Base-by-base conservation (phyloP, 2,113 vertebrate species). In the Rostratula benghalensis region DNA sequence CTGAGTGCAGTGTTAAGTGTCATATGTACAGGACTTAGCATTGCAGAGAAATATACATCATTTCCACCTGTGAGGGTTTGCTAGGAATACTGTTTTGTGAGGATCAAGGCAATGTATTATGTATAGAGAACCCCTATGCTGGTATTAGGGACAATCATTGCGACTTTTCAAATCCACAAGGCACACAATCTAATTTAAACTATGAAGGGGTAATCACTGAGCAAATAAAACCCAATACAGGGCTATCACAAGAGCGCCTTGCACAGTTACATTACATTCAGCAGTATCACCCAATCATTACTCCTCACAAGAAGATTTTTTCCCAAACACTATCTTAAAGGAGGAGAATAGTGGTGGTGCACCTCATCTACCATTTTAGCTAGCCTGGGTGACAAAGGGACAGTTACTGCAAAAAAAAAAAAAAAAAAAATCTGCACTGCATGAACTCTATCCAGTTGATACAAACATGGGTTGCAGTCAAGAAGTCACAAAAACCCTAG, bases 401-500 rank as follows among this genome's bases (percentile, higher is more conserved):
- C 39, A 61, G 41, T 2, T 19, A n/a, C 41, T 41, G 3, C 24
- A 73, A 39, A 20, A 37, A 45, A 30, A 37, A 48, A 23, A 21
- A 48, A 48, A 48, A 9, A 54, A 53, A 14, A 17, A 13, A 7
- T 7, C 12, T 22, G 39, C n/a, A 16, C 7, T 37, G 46, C 21
- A 37, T 3, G 2, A 84, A 65, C 56, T 31, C 39, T 53, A 41
- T 27, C 25, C 23, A 54, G 60, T 30, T 48, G 57, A 78, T 2
- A 46, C 2, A 95, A 89, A 84, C 2, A 43, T 31, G 74, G 45
- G 25, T 88, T 95, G 63, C 28, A 64, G 51, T 22, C 6, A 24
- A 77, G 71, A 88, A 12, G 10, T 64, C 2, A 3, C 0, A 0
- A 6, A 39, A 17, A 61, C 25, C 37, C 31, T 7, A 11, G 16